Conservation (phyloP, 2,888 invertebrate genomes). For the Bibio marci region DNA sequence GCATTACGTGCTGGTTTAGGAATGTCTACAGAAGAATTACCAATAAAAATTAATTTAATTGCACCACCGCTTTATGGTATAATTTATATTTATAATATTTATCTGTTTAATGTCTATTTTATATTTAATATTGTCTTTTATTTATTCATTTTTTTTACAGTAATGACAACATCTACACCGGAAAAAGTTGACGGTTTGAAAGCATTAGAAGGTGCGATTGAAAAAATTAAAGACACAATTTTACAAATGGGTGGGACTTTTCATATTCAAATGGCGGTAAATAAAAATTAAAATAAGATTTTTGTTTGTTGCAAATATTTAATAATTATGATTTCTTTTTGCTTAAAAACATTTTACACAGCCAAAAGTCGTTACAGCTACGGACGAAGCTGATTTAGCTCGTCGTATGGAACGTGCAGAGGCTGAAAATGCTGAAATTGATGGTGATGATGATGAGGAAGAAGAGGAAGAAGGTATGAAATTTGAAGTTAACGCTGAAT, state of each 20-base stretch:
- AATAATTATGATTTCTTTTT: neutral
- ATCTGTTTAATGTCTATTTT: neutral
- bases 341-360: constrained; percentile 20
- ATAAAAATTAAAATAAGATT: no score
- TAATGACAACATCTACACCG: constrained; percentile 96
- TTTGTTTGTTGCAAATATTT: no score
- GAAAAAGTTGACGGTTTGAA: constrained; percentile 88
- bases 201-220: constrained; percentile 76
- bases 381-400: constrained; percentile 91
- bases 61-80: constrained; percentile 90
- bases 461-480: constrained; percentile 33
- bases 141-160: constrained; percentile 28
- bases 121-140: constrained; percentile 1
- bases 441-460: constrained; percentile 71
- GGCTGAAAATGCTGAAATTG: constrained; percentile 85
- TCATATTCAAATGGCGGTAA: constrained; percentile 83
- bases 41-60: constrained; percentile 96
- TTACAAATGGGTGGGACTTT: constrained; percentile 76
- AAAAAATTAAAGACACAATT: constrained; percentile 71
- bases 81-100: constrained; percentile 9
- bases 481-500: no score
- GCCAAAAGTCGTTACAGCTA: constrained; percentile 96
- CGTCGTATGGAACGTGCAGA: constrained; percentile 88
- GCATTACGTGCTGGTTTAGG: constrained; percentile 81
- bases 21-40: constrained; percentile 80